Percentiles rank a stretch among this genome's conserved stretches.
These are phyloP conservation scores for Petrocephalus zakoni DNA, from an alignment of 2,113 vertebrate species.

Conservation along the genomic window DNA sequence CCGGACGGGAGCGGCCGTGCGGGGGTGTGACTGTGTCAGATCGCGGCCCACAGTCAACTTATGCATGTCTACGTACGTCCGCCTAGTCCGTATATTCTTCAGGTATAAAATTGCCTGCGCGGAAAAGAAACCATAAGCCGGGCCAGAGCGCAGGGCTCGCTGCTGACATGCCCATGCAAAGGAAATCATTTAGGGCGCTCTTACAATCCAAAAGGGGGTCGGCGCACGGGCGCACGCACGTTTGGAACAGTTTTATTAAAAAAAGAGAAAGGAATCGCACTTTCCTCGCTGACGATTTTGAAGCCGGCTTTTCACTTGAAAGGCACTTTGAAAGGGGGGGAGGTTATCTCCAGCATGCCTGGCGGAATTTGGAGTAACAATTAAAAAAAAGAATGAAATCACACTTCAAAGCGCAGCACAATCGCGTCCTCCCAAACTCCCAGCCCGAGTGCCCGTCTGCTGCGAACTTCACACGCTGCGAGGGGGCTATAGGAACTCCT, in stretches of 20 bases:
- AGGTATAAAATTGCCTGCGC: background rate
- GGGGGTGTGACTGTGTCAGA: background rate
- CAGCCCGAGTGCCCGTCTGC: background rate
- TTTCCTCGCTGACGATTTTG: background rate
- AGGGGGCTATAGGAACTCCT: background rate
- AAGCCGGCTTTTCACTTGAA: background rate
- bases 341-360: background rate
- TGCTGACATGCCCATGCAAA: background rate
- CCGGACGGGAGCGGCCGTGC: background rate
- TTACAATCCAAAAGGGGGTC: background rate
- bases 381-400: background rate
- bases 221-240: background rate
- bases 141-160: background rate
- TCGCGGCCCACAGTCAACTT: background rate
- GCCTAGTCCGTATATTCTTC: background rate
- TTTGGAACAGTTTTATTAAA: background rate
- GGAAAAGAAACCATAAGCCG: background rate
- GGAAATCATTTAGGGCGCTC: background rate
- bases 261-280: background rate
- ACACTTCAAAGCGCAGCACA: background rate
- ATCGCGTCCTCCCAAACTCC: background rate
- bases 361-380: background rate
- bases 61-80: background rate
- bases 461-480: background rate
- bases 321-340: background rate